These are phyloP conservation scores for Sinopyrophorus schimmeli DNA, from an alignment of 2,888 invertebrate genomes.

Conservation along the genomic window DNA sequence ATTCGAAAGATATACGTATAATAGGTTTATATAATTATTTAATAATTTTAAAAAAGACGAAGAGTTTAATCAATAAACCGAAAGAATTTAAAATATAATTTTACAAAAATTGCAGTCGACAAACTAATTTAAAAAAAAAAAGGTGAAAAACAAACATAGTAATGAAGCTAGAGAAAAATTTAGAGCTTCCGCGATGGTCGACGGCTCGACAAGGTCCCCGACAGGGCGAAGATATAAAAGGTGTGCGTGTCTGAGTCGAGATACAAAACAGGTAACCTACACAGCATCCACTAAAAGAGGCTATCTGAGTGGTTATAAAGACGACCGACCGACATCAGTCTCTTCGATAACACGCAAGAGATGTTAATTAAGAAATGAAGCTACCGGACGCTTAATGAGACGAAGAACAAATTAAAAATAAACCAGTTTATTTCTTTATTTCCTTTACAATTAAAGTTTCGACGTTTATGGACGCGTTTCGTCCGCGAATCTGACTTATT, in stretches of 20 bases:
- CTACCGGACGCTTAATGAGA: conserved; percentile 54
- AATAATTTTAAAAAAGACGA: no score
- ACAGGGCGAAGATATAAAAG: conserved; percentile 38
- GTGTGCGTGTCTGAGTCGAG: conserved; percentile 48
- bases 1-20: no score
- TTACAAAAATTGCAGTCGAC: no score
- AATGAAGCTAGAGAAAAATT: conserved; percentile 5
- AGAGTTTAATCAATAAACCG: no score
- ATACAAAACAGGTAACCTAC: conserved; percentile 51
- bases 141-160: no score
- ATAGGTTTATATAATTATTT: no score
- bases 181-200: conserved; percentile 18
- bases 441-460: conserved; percentile 36
- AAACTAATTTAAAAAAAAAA: no score
- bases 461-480: conserved; percentile 33
- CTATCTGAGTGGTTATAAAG: conserved; percentile 49
- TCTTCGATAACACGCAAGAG: conserved; percentile 52
- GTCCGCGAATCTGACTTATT: no score
- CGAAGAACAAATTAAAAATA: conserved; percentile 47
- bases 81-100: no score
- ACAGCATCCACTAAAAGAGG: conserved; percentile 48
- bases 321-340: conserved; percentile 50
- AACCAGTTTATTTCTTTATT: conserved; percentile 38
- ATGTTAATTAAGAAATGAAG: conserved; percentile 56
- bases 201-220: conserved; percentile 14